These are phyloP conservation scores for Sebastolobus altivelis DNA, from an alignment of 2,797 vertebrate genomes.

Conservation along the genomic window DNA sequence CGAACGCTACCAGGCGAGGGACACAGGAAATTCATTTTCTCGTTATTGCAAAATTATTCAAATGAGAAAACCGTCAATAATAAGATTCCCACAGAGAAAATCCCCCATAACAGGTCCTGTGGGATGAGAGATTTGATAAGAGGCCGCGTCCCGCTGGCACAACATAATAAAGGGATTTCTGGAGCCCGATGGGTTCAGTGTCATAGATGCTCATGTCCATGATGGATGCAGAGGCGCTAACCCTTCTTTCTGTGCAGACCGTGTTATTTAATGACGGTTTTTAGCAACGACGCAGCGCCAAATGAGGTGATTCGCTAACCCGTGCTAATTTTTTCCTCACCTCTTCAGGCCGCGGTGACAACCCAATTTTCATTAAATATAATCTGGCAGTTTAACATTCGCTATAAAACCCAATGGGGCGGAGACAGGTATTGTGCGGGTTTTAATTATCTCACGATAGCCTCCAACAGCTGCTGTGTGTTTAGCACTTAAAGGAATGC, in stretches of 20 bases:
- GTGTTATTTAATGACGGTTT: slow-evolving; percentile 19
- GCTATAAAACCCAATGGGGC: slow-evolving; percentile 81
- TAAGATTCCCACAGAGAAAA: slow-evolving; percentile 76
- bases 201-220: slow-evolving; percentile 52
- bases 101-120: slow-evolving; percentile 68
- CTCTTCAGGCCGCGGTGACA: slow-evolving; percentile 68
- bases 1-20: slow-evolving; percentile 59
- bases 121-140: slow-evolving; percentile 72
- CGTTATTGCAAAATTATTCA: slow-evolving; percentile 82
- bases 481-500: slow-evolving; percentile 60
- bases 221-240: slow-evolving; percentile 42
- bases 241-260: slow-evolving; percentile 15
- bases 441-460: slow-evolving; percentile 79
- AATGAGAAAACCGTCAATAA: slow-evolving; percentile 83
- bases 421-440: slow-evolving; percentile 74
- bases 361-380: slow-evolving; percentile 80
- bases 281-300: slow-evolving; percentile 33
- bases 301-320: slow-evolving; percentile 52
- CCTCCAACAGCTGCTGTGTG: slow-evolving; percentile 75
- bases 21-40: slow-evolving; percentile 75
- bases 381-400: slow-evolving; percentile 80
- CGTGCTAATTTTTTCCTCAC: slow-evolving; percentile 57
- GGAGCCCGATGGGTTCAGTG: slow-evolving; percentile 44
- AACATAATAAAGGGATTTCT: slow-evolving; percentile 68
- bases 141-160: slow-evolving; percentile 47